Evolutionary conservation across 2,888 invertebrate genomes (phyloP).

Genomic region (Eupeodes latifasciatus): DNA sequence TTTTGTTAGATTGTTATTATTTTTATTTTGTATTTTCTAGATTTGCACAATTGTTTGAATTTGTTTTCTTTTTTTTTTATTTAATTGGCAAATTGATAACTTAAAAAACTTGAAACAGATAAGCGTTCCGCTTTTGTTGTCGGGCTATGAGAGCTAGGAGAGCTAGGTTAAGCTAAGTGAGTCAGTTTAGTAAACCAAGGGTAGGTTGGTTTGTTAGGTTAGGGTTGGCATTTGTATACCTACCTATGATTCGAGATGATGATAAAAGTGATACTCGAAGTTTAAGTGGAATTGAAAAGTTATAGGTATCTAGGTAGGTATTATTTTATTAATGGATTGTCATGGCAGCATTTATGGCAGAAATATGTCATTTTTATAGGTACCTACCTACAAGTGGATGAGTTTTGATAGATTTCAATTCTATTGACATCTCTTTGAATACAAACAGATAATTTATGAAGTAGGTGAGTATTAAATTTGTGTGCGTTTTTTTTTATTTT

Average conservation of each 20-base stretch:
- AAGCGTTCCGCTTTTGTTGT: conserved; percentile 21
- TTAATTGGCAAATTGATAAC: conserved; percentile 28
- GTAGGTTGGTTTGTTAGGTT: background rate
- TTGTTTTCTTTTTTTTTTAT: conserved; percentile 7
- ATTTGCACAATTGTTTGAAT: conserved; percentile 13
- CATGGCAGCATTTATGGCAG: conserved; percentile 9
- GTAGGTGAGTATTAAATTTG: no score
- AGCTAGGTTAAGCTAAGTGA: background rate
- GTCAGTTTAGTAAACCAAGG: background rate
- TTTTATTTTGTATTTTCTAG: background rate
- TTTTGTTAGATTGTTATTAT: conserved; percentile 1
- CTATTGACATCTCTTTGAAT: conserved; percentile 1
- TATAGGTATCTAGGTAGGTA: background rate
- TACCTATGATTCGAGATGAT: background rate
- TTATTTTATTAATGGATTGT: conserved; percentile 12
- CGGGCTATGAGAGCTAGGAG: background rate
- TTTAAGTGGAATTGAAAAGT: background rate
- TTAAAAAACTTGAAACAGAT: conserved; percentile 23
- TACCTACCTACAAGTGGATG: no score
- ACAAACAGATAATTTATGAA: background rate
- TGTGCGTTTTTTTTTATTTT: no score
- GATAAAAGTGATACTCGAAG: conserved; percentile 16
- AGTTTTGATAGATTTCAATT: conserved; percentile 12
- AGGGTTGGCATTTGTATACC: background rate
- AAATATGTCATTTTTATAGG: background rate